Evolutionary conservation across 1,140 invertebrate species (phyloP), one percentile per base, ranked within the genome.

Genomic region (Ips typographus): DNA sequence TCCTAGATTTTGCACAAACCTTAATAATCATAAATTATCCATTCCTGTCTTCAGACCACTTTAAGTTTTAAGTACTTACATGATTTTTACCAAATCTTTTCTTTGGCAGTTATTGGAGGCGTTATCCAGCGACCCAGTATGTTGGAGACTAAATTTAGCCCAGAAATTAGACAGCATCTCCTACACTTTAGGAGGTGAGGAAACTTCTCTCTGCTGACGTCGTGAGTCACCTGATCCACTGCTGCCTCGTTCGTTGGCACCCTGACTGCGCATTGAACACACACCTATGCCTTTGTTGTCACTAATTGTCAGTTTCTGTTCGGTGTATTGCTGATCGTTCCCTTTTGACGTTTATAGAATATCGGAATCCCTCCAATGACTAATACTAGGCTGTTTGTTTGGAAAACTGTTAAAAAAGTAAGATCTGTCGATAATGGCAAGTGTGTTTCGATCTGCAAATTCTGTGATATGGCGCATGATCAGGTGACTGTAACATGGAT

Each of bases 101-200:
- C 44, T 58, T 43, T 73, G 83, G 37, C 78, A 92, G 90, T 90
- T 92, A 72, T 81, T 94, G 76, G 89, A 93, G 83, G 90, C 91
- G 72, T 84, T 96, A 81, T 92, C 94, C 79, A 87, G 84, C 72
- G 92, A 94, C 80, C 84, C 88, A 3, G 86, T 88, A 76, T 94
- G 91, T 81, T 90, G 91, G 77, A 94, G 94, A 82, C 88, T 93
- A 84, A 91, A 95, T 82, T 85, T 96, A 81, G 89, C 92, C 69
- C 91, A 94, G 81, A 93, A 92, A 82, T 83, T 96, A 79, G 92
- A 94, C 80, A 94, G 92, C 81, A 93, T 95, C 74, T 92, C 91
- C 59, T 94, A 90, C 82, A 95, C 91, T 68, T 86, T 95, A 74
- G 92, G 94, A 82, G 92, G 92, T 66, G 91, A 93, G 79, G 84